These are phyloP conservation scores for Manduca sexta DNA, from an alignment of 1,140 invertebrate genomes.

Conservation along the genomic window DNA sequence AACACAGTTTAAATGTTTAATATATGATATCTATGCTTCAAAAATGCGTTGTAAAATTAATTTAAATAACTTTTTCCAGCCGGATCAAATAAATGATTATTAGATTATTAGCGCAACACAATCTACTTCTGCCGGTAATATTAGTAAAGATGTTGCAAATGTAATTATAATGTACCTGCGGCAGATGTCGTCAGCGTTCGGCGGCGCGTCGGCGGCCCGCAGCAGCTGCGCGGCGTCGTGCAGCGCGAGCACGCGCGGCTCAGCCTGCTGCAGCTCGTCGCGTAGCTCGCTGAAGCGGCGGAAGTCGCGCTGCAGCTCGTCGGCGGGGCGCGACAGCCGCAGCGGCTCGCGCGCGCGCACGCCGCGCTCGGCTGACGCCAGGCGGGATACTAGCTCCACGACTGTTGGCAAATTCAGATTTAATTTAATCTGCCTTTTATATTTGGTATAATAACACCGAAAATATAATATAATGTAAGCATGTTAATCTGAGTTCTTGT, in stretches of 20 bases:
- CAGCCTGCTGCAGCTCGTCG: constrained; percentile 85
- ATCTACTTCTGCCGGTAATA: not conserved
- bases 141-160: not conserved
- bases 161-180: too few species aligned
- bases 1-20: too few species aligned
- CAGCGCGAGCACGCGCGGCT: constrained; percentile 88
- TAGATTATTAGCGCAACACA: too few species aligned
- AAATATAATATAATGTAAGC: too few species aligned
- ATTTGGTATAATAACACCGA: too few species aligned
- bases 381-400: constrained; percentile 85
- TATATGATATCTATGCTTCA: too few species aligned
- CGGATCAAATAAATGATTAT: too few species aligned
- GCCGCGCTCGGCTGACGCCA: constrained; percentile 83
- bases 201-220: constrained; percentile 72
- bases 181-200: constrained; percentile 71
- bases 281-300: constrained; percentile 86
- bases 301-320: constrained; percentile 82
- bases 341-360: constrained; percentile 88
- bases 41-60: not conserved
- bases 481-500: too few species aligned
- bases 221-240: constrained; percentile 89
- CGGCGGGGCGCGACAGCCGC: constrained; percentile 80
- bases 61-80: too few species aligned
- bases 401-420: constrained; percentile 15
- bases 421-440: not conserved